Evolutionary conservation across 2,888 invertebrate genomes (phyloP).

Genomic region (Leptopilina myrica): DNA sequence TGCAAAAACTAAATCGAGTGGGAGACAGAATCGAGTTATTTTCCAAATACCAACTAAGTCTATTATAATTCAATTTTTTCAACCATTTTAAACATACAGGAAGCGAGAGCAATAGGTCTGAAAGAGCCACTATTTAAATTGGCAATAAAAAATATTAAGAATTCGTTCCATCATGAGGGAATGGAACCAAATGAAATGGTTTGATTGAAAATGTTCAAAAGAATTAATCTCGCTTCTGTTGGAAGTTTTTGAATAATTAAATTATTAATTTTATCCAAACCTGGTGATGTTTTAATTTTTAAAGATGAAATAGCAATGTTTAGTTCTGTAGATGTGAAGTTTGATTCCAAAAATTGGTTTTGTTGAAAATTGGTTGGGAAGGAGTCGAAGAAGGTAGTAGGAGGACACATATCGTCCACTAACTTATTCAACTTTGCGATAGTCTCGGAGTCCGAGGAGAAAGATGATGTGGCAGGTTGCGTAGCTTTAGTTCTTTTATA

Average conservation of each 20-base stretch:
- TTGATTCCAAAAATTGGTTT: neutral
- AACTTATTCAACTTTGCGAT: neutral
- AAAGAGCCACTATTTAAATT: too few relatives aligned
- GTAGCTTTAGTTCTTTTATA: neutral
- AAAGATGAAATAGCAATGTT: neutral
- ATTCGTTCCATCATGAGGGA: too few relatives aligned
- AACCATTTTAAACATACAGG: neutral
- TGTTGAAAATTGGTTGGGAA: neutral
- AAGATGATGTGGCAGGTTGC: neutral
- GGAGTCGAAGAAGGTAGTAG: neutral
- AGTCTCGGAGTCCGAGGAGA: neutral
- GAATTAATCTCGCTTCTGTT: too few relatives aligned
- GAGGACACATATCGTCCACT: neutral
- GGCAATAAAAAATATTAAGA: too few relatives aligned
- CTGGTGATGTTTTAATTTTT: neutral
- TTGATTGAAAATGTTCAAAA: too few relatives aligned
- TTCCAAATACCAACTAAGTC: constrained; percentile 48
- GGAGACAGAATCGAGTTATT: neutral
- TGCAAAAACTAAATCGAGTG: too few relatives aligned
- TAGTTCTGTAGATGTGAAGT: neutral
- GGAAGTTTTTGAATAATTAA: neutral
- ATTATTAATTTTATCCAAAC: constrained; percentile 2
- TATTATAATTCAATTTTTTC: constrained; percentile 17
- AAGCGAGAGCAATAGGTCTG: neutral
- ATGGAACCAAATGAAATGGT: too few relatives aligned